Conservation (phyloP, 1,140 invertebrate species). For the Lamellibrachia luymesi region DNA sequence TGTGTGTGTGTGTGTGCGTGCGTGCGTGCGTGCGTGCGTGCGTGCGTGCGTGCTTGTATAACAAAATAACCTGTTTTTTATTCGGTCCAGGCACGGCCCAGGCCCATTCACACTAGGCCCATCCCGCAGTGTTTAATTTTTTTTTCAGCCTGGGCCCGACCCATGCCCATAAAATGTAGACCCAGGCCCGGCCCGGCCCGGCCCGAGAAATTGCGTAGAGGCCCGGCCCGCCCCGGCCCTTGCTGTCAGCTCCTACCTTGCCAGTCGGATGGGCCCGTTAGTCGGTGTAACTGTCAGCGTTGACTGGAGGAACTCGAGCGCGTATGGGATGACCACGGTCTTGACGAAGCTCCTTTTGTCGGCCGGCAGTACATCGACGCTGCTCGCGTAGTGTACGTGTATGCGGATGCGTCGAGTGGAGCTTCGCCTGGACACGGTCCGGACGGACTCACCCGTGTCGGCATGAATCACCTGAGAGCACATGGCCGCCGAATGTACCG, state of each 20-base stretch:
- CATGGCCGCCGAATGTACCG: background rate
- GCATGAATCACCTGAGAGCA: background rate
- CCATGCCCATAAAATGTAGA: no score
- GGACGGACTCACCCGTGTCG: background rate
- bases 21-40: no score
- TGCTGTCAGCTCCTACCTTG: background rate
- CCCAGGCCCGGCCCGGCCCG: no score
- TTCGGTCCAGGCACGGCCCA: no score
- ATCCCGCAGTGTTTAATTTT: no score
- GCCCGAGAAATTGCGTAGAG: no score
- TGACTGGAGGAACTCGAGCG: background rate
- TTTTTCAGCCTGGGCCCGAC: no score
- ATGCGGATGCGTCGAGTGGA: background rate
- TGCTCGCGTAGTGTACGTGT: background rate
- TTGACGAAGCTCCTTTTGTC: background rate
- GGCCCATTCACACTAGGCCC: no score
- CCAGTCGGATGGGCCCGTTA: background rate
- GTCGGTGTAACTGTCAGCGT: background rate
- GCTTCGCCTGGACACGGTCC: background rate
- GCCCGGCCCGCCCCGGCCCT: no score
- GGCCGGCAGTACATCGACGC: background rate
- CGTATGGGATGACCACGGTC: background rate
- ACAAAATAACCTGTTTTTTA: no score
- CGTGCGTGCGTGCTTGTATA: no score
- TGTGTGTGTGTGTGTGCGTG: no score